Evolutionary conservation across 1,140 invertebrate genomes (phyloP), one percentile per base, ranked within the genome.

Genomic region (Bombyx mandarina): DNA sequence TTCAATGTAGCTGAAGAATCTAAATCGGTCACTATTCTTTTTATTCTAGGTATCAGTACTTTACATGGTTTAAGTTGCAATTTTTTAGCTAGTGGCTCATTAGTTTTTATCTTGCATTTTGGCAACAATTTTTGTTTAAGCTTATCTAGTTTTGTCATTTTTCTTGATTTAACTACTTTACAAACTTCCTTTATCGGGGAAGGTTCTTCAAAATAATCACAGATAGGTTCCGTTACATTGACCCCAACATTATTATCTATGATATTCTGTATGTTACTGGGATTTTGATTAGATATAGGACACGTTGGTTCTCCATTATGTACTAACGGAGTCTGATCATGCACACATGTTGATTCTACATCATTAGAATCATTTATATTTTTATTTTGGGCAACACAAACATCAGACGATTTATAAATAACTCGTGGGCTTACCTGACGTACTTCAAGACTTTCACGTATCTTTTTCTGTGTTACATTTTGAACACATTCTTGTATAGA

Each of bases 111-210:
- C 69, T 86, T 86, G 60, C 63, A 59, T 66, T 70, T 77, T 26
- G 79, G 79, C 63, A 70, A 43, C 46, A 82, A 56, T 54, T 70
- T 79, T 44, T 68, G 68, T 54, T 69, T 75, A 18, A 80, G 56
- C 63, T 68, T 82, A 35, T 75, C 67, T 56, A 86, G 62, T 48
- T 71, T 81, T 50, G 71, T 76, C 57, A 71, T 44, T 69, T 79
- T 79, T 54, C 43, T 64, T 9, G 44, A 35, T 60, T 63, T 80
- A 43, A 18, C 8, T 52, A 49, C 10, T 49, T 48, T 56, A 8
- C 9, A 6, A 10, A 3, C 26, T 10, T 52, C 10, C 35, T 6
- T 12, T 42, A 9, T 10, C 8, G 8, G 7, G 7, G 26, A 6
- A 35, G 26, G 4, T 35, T 35, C 26, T 35, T 1, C 26, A 35